Base-by-base conservation (phyloP, 1,140 invertebrate species). In the Gonioctena quinquepunctata region DNA sequence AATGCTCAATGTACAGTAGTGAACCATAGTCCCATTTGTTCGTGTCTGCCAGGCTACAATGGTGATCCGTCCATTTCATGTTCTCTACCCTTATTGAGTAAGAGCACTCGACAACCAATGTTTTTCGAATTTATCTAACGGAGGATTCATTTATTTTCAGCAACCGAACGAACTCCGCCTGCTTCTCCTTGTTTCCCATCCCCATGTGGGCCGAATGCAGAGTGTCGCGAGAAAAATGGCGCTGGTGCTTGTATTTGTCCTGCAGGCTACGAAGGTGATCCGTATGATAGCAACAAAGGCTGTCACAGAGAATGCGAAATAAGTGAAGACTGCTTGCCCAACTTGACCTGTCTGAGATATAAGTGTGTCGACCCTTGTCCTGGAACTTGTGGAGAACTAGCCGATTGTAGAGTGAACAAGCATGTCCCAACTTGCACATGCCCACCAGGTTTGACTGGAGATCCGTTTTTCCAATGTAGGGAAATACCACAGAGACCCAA, bases 341-440 rank as follows among this genome's bases (percentile, higher is more conserved):
- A 88, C 57, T 83, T 92, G 57, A 86, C 91, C 18, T 94, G 93
- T 73, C 88, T 90, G n/a, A 86, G 89, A 54, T 92, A 87, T 74
- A 92, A 93, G 80, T 94, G 93, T 76, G 85, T 90, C 19, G 91
- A 94, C 83, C 92, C 92, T 2, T 94, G 93, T 77, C 87, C 89
- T 1, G 90, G 89, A 66, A 90, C 89, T 21, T 93, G 92, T 76
- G 93, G 92, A 18, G 85, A 87, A 22, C 87, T 89, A 71, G 92
- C 93, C 6, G 87, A 91, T 70, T 95, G 93, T 77, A 87, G 86
- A 1, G 91, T 92, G 0, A 87, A 89, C 70, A 89, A 89, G 69
- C 91, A 94, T 80, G 88, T 92, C 56, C 93, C 91, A 65, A 86
- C 87, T n/a, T 95, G 94, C 76, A 87, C 86, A 22, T 95, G 93